These are phyloP conservation scores for Ancistrus triradiatus DNA, from an alignment of 2,113 vertebrate species.

Conservation along the genomic window DNA sequence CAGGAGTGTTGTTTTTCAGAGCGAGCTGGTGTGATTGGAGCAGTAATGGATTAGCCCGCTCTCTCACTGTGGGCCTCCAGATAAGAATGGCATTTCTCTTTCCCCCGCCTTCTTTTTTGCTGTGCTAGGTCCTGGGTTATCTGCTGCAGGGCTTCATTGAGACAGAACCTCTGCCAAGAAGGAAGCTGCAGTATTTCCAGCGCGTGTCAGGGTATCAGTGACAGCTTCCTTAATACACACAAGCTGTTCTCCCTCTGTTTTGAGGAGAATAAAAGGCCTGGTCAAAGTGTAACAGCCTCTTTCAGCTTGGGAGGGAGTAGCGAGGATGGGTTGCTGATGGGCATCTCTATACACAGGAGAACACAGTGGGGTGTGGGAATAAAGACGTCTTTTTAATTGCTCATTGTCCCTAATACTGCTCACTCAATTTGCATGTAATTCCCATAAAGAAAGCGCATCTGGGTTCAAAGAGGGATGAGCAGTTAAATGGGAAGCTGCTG, in stretches of 20 bases:
- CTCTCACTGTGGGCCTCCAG: slow-evolving; percentile 37
- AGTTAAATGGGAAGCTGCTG: slow-evolving; percentile 33
- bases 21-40: slow-evolving; percentile 29
- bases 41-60: slow-evolving; percentile 43
- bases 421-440: slow-evolving; percentile 35
- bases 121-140: slow-evolving; percentile 40
- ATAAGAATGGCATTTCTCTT: slow-evolving; percentile 38
- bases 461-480: slow-evolving; percentile 30
- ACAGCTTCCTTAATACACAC: slow-evolving; percentile 51
- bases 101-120: slow-evolving; percentile 8
- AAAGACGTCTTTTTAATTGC: slow-evolving; percentile 20
- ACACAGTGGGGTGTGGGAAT: not conserved
- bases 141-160: slow-evolving; percentile 38
- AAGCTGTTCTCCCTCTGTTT: slow-evolving; percentile 33
- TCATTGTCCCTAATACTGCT: slow-evolving; percentile 21
- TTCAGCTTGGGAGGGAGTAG: slow-evolving; percentile 4
- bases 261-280: slow-evolving; percentile 32
- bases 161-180: slow-evolving; percentile 31
- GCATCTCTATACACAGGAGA: slow-evolving; percentile 20
- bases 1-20: slow-evolving; percentile 22
- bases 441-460: slow-evolving; percentile 12
- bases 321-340: not conserved
- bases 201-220: slow-evolving; percentile 38
- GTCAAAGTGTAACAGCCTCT: slow-evolving; percentile 21
- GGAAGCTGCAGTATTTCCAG: slow-evolving; percentile 35